Evolutionary conservation across 1,140 invertebrate genomes (phyloP).

Genomic region (Polypedilum pembai): DNA sequence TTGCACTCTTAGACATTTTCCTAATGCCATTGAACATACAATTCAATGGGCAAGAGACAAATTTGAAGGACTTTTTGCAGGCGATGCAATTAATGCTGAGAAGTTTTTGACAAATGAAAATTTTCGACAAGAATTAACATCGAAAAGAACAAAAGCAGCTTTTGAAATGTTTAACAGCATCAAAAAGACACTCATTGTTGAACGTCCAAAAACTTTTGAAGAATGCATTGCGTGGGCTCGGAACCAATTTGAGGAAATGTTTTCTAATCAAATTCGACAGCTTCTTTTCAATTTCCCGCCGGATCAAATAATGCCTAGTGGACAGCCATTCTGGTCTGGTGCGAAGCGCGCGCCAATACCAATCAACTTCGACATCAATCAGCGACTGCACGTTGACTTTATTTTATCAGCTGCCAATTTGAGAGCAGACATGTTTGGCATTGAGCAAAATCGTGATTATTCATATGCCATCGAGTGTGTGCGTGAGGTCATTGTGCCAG

Average conservation of each 20-base stretch:
- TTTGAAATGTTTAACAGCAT: conserved; percentile 78
- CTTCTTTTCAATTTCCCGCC: conserved; percentile 90
- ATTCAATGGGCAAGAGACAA: conserved; percentile 91
- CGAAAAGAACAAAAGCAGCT: conserved; percentile 76
- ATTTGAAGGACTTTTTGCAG: conserved; percentile 86
- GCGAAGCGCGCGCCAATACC: conserved; percentile 87
- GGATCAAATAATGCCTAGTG: conserved; percentile 75
- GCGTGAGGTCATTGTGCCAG: conserved; percentile 57
- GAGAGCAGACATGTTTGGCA: conserved; percentile 80
- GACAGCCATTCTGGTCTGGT: conserved; percentile 93
- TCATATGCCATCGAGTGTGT: conserved; percentile 58
- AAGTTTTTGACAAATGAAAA: conserved; percentile 69
- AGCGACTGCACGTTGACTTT: conserved; percentile 79
- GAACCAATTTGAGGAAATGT: conserved; percentile 80
- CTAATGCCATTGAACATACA: conserved; percentile 94
- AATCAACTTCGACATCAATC: conserved; percentile 57
- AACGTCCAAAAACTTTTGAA: conserved; percentile 65
- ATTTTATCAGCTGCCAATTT: conserved; percentile 83
- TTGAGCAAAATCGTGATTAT: conserved; percentile 59
- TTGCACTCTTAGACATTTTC: conserved; percentile 95
- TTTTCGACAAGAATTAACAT: conserved; percentile 73
- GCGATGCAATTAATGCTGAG: conserved; percentile 76
- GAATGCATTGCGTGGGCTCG: conserved; percentile 87
- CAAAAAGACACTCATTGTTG: conserved; percentile 70
- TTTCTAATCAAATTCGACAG: conserved; percentile 86